Evolutionary conservation across 2,888 invertebrate species (phyloP).

Genomic region (Emmelina monodactyla): DNA sequence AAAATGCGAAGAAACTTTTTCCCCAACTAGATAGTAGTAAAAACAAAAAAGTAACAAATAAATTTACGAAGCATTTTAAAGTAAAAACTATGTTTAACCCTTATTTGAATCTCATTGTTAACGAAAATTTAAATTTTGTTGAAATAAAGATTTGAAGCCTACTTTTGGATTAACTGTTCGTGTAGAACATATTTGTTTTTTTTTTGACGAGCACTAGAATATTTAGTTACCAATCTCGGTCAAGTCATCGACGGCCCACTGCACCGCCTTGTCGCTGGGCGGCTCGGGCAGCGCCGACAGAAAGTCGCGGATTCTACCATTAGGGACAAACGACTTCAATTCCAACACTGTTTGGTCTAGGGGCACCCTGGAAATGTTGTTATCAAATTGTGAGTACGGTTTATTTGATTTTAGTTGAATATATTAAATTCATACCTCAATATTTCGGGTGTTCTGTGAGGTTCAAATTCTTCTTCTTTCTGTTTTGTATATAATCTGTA

Average conservation of each 20-base stretch:
- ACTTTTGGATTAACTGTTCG: too few species aligned
- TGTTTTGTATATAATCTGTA: constrained; percentile 57
- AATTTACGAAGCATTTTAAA: too few species aligned
- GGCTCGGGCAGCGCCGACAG: constrained; percentile 69
- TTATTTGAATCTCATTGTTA: too few species aligned
- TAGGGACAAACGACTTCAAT: constrained; percentile 67
- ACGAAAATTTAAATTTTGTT: too few species aligned
- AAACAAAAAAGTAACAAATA: too few species aligned
- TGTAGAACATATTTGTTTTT: too few species aligned
- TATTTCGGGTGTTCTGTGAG: constrained; percentile 70
- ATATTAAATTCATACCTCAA: constrained; percentile 40
- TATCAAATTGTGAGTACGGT: not conserved
- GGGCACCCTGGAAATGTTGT: constrained; percentile 41
- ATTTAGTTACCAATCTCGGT: constrained; percentile 53
- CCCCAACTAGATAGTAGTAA: too few species aligned
- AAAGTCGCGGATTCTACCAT: constrained; percentile 66
- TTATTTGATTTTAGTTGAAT: too few species aligned
- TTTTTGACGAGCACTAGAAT: too few species aligned
- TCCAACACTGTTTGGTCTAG: constrained; percentile 68
- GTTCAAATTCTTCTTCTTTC: constrained; percentile 50
- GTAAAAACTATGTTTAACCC: too few species aligned
- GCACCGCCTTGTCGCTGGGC: constrained; percentile 57
- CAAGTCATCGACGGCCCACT: constrained; percentile 67
- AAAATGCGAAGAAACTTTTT: too few species aligned
- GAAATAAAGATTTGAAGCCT: too few species aligned